phyloP scores from a whole-genome alignment of 37 sponge, comb jelly and placozoan genomes.

The Mnemiopsis leidyi region DNA sequence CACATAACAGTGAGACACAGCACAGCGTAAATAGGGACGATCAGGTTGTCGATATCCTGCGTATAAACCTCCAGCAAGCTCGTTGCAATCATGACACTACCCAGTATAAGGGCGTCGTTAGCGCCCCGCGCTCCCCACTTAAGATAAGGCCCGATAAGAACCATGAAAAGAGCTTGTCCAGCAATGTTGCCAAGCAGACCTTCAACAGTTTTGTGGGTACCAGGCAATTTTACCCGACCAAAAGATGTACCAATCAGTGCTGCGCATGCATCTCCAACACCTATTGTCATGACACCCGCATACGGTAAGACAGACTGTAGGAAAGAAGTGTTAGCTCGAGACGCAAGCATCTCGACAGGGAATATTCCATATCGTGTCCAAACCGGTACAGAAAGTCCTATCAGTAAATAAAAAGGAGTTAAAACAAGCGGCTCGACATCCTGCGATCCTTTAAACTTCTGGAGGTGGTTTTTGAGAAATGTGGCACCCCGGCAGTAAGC shows the following conservation, averaged over 20 bases:
- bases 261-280: conserved; percentile 60
- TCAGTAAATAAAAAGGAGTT: conserved; percentile 18
- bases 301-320: conserved; percentile 21
- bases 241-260: conserved; percentile 26
- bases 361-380: conserved; percentile 31
- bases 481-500: background rate
- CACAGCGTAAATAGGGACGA: background rate
- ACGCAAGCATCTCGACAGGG: background rate
- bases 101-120: background rate
- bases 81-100: background rate
- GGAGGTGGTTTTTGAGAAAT: background rate
- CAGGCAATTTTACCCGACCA: conserved; percentile 21
- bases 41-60: conserved; percentile 48
- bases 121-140: background rate
- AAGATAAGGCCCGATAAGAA: conserved; percentile 8
- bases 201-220: conserved; percentile 50
- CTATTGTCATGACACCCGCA: conserved; percentile 23
- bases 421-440: conserved; percentile 3
- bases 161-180: conserved; percentile 40
- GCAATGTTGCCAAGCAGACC: conserved; percentile 12
- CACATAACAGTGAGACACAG: conserved; percentile 18
- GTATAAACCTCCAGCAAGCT: conserved; percentile 45
- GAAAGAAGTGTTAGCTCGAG: background rate
- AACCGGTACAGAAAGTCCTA: conserved; percentile 49
- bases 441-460: conserved; percentile 38